phyloP scores from a whole-genome alignment of 2,113 vertebrate species.

The Corythaixoides concolor region DNA sequence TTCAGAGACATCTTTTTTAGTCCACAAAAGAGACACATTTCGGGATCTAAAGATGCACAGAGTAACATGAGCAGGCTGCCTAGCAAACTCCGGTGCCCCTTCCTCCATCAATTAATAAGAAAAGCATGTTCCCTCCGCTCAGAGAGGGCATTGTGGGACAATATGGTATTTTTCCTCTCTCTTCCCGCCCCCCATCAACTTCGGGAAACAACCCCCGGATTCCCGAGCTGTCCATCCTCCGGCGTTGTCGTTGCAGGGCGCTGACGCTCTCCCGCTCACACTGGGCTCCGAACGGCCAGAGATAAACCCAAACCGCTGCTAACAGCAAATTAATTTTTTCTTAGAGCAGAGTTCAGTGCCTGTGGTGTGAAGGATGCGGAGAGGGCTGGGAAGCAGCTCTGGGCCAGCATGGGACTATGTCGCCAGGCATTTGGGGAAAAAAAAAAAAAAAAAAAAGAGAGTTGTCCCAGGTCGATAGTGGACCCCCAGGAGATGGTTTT shows the following conservation, averaged over 20 bases:
- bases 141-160: neutral
- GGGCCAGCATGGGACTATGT: neutral
- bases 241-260: neutral
- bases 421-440: neutral
- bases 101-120: constrained; percentile 65
- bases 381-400: neutral
- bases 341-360: neutral
- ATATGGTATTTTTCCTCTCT: neutral
- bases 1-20: constrained; percentile 32
- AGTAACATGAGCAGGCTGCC: constrained; percentile 61
- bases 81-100: constrained; percentile 30
- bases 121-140: constrained; percentile 43
- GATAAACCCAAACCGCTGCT: neutral
- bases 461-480: neutral
- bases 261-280: neutral
- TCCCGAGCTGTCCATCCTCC: neutral
- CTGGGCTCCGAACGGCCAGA: neutral
- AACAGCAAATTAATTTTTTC: neutral
- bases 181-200: neutral
- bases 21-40: constrained; percentile 11
- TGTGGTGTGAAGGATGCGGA: neutral
- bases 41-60: constrained; percentile 43
- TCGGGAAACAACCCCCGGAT: neutral
- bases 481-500: neutral
- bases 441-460: neutral